phyloP scores from a whole-genome alignment of 2,113 vertebrate species.

The Coryphaenoides rupestris region DNA sequence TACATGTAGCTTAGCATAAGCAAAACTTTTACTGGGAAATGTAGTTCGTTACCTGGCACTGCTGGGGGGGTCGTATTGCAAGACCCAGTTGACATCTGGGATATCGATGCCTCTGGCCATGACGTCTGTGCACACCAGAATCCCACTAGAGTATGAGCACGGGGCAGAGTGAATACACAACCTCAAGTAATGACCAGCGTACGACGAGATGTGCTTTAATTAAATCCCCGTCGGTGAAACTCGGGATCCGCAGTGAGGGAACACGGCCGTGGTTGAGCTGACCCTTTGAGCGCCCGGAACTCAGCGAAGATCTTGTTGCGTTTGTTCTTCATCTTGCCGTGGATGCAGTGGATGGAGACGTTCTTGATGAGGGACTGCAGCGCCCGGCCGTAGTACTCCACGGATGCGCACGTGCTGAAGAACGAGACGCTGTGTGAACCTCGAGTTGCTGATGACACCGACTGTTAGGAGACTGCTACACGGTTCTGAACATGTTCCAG shows the following conservation, averaged over 20 bases:
- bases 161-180: not conserved
- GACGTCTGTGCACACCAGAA: conserved; percentile 93
- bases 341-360: conserved; percentile 82
- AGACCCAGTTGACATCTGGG: conserved; percentile 95
- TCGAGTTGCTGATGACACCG: too few species aligned
- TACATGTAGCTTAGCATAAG: too few species aligned
- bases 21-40: too few species aligned
- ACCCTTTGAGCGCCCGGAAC: conserved; percentile 85
- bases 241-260: not conserved
- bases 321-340: conserved; percentile 93
- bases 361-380: conserved; percentile 82
- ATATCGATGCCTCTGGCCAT: conserved; percentile 98
- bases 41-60: conserved; percentile 79
- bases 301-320: conserved; percentile 88
- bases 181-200: too few species aligned
- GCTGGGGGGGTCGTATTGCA: conserved; percentile 95
- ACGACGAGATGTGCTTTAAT: too few species aligned
- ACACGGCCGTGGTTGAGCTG: not conserved
- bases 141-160: conserved; percentile 77
- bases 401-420: conserved; percentile 89
- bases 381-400: conserved; percentile 94
- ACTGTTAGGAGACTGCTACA: too few species aligned
- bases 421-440: not conserved
- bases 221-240: not conserved
- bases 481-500: too few species aligned